Percentiles rank a stretch among this genome's conserved stretches.
Conservation (phyloP, 1,140 invertebrate genomes). For the Sitodiplosis mosellana region DNA sequence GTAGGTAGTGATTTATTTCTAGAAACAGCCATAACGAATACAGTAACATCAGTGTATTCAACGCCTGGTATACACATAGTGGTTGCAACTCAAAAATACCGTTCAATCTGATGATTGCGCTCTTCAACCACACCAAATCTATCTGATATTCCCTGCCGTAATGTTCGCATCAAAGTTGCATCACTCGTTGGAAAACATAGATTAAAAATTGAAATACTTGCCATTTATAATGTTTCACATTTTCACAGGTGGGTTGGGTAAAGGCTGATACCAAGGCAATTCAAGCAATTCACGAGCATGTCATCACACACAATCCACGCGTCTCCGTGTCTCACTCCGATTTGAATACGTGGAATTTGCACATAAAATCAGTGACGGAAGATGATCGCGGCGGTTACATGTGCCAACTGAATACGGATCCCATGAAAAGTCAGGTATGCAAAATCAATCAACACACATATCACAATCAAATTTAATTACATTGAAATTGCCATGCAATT, state of each 20-base stretch:
- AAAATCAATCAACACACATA: not conserved
- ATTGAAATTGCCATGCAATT: not conserved
- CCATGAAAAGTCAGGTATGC: slow-evolving; percentile 64
- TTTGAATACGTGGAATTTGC: slow-evolving; percentile 63
- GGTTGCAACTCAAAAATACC: too few relatives aligned
- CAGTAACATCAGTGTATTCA: too few relatives aligned
- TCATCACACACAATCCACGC: slow-evolving; percentile 71
- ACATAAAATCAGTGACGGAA: slow-evolving; percentile 60
- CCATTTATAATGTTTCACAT: too few relatives aligned
- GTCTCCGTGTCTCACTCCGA: slow-evolving; percentile 61
- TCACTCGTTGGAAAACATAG: too few relatives aligned
- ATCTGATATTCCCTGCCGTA: too few relatives aligned
- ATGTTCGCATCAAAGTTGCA: too few relatives aligned
- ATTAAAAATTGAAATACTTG: too few relatives aligned
- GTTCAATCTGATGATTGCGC: too few relatives aligned
- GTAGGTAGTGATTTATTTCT: too few relatives aligned
- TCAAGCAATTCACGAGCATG: slow-evolving; percentile 74
- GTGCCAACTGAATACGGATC: slow-evolving; percentile 58
- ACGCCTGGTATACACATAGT: too few relatives aligned
- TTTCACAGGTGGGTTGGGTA: slow-evolving; percentile 36
- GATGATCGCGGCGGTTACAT: slow-evolving; percentile 69
- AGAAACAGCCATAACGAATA: too few relatives aligned
- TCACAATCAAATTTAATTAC: not conserved
- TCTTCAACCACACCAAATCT: too few relatives aligned
- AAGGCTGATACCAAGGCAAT: slow-evolving; percentile 73